Conservation (phyloP, 2,888 invertebrate genomes). For the Taphrorychus bicolor region DNA sequence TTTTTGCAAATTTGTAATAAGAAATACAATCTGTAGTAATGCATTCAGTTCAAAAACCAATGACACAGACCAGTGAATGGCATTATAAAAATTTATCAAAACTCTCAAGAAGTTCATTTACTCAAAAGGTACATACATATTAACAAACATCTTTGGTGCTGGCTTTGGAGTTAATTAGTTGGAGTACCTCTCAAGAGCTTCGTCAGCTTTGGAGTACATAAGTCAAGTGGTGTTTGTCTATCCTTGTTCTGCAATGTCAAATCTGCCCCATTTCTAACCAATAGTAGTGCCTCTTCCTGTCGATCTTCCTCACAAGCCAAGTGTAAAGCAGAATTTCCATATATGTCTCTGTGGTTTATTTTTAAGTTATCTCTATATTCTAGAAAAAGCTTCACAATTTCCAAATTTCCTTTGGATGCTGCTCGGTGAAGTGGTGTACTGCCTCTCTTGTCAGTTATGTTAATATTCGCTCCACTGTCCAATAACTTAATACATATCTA, state of each 20-base stretch:
- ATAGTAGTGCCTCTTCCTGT: constrained; percentile 69
- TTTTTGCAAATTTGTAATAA: too few species aligned
- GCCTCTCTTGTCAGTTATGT: constrained; percentile 71
- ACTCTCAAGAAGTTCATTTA: too few species aligned
- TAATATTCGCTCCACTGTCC: constrained; percentile 72
- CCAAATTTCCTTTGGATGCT: constrained; percentile 76
- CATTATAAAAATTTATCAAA: too few species aligned
- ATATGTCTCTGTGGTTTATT: constrained; percentile 69
- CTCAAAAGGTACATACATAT: too few species aligned
- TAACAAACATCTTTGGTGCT: too few species aligned
- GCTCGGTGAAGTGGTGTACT: constrained; percentile 83
- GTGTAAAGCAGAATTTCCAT: constrained; percentile 82
- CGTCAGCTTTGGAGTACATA: constrained; percentile 54
- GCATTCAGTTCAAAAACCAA: too few species aligned
- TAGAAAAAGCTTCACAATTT: constrained; percentile 72
- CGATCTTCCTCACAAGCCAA: constrained; percentile 84
- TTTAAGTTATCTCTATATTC: constrained; percentile 62
- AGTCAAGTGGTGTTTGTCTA: constrained; percentile 70
- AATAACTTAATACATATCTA: constrained; percentile 74
- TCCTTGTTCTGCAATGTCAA: constrained; percentile 69
- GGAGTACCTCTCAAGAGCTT: constrained; percentile 41
- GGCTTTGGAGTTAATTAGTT: too few species aligned
- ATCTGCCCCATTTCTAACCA: constrained; percentile 72
- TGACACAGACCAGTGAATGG: too few species aligned
- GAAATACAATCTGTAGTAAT: too few species aligned